Percentiles rank a stretch among this genome's conserved stretches.
Conservation (phyloP, 2,888 invertebrate genomes). For the Gibbula magus region DNA sequence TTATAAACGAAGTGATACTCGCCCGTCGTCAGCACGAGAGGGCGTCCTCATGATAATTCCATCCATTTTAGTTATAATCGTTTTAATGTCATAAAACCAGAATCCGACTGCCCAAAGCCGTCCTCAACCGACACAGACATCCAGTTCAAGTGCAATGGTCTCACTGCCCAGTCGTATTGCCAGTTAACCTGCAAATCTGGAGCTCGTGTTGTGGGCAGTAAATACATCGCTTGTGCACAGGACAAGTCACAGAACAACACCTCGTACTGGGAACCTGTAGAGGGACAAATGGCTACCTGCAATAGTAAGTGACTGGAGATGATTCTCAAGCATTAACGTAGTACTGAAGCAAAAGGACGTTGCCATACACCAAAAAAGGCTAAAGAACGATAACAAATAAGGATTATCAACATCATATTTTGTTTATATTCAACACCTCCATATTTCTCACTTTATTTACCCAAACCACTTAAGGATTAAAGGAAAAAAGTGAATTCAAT, state of each 20-base stretch:
- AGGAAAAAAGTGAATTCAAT: too few relatives aligned
- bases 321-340: not conserved
- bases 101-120: not conserved
- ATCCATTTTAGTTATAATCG: not conserved
- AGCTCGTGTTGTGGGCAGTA: not conserved
- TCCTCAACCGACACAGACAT: not conserved
- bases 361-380: too few relatives aligned
- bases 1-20: too few relatives aligned
- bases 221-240: not conserved
- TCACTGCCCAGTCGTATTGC: not conserved
- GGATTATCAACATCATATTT: too few relatives aligned
- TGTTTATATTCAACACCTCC: too few relatives aligned
- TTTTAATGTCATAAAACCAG: not conserved
- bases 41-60: not conserved
- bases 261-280: conserved; percentile 1
- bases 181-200: not conserved
- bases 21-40: not conserved
- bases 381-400: too few relatives aligned
- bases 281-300: not conserved
- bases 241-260: not conserved
- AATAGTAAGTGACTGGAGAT: not conserved
- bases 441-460: too few relatives aligned
- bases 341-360: too few relatives aligned
- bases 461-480: too few relatives aligned
- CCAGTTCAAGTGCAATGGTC: not conserved